These are phyloP conservation scores for Lutjanus erythropterus DNA, from an alignment of 2,113 vertebrate genomes.

Conservation along the genomic window DNA sequence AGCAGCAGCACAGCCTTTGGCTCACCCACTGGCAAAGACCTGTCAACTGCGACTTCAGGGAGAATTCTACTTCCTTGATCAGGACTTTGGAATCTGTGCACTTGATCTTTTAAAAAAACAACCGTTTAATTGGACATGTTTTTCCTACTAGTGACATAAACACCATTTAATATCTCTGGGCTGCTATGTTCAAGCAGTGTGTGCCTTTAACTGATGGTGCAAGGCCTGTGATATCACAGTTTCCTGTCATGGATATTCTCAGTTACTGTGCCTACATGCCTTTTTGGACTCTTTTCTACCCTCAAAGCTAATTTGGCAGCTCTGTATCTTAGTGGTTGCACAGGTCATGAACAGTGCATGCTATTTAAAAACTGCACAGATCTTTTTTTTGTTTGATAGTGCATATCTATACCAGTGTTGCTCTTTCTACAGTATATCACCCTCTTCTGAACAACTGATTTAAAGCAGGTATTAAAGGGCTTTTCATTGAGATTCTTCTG, in stretches of 20 bases:
- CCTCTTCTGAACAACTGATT: constrained; percentile 10
- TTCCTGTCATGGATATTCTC: constrained; percentile 56
- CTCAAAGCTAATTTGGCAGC: constrained; percentile 36
- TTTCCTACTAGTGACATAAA: neutral
- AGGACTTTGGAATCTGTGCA: constrained; percentile 11
- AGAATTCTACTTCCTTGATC: constrained; percentile 20
- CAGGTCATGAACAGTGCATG: constrained; percentile 36
- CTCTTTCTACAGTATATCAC: neutral
- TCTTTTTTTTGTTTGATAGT: neutral
- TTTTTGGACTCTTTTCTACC: constrained; percentile 34
- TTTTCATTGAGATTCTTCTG: constrained; percentile 11
- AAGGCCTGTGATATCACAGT: constrained; percentile 5
- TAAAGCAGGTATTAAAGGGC: neutral
- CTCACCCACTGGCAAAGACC: constrained; percentile 34
- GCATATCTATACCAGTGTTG: neutral
- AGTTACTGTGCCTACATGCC: constrained; percentile 40
- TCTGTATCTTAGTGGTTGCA: constrained; percentile 9
- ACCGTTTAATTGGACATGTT: neutral
- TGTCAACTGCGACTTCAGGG: constrained; percentile 17
- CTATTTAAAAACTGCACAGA: constrained; percentile 25
- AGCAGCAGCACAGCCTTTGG: constrained; percentile 24
- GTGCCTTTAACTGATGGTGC: neutral
- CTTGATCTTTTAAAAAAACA: constrained; percentile 25
- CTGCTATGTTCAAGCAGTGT: neutral
- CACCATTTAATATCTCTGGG: constrained; percentile 4